These are phyloP conservation scores for Sandelia bainsii DNA, from an alignment of 2,797 vertebrate species.

Conservation along the genomic window DNA sequence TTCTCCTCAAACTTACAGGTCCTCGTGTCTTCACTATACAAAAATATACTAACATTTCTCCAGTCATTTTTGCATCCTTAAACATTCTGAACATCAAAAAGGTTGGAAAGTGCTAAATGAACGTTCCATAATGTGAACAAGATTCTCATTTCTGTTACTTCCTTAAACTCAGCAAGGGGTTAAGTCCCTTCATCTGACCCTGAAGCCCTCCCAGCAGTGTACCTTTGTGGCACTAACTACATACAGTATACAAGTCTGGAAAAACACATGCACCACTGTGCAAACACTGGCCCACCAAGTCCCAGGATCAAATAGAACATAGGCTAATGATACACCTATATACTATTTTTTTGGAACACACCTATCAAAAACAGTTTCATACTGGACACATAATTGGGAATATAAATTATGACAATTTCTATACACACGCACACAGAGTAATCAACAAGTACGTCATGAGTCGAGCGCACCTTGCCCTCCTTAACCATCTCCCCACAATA, in stretches of 20 bases:
- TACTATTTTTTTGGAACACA: constrained; percentile 75
- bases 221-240: constrained; percentile 70
- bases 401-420: constrained; percentile 85
- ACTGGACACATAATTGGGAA: constrained; percentile 77
- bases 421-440: constrained; percentile 62
- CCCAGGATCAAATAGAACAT: constrained; percentile 73
- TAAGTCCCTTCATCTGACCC: constrained; percentile 65
- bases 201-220: constrained; percentile 62
- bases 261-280: constrained; percentile 54
- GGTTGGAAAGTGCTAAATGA: constrained; percentile 86
- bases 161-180: constrained; percentile 58
- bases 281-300: constrained; percentile 82
- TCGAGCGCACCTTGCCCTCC: constrained; percentile 18
- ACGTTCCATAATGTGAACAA: constrained; percentile 71
- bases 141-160: constrained; percentile 39
- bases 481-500: constrained; percentile 1
- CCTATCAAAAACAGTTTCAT: constrained; percentile 76
- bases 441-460: constrained; percentile 53
- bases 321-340: constrained; percentile 66
- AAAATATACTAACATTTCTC: constrained; percentile 89
- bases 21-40: constrained; percentile 84
- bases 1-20: constrained; percentile 74
- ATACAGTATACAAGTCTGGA: constrained; percentile 61
- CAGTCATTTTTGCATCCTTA: constrained; percentile 85
- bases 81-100: constrained; percentile 87